A percentile compares a stretch with the other conserved stretches of the same genome.
These are phyloP conservation scores for Nasonia oneida DNA, from an alignment of 2,888 invertebrate genomes.

Conservation along the genomic window DNA sequence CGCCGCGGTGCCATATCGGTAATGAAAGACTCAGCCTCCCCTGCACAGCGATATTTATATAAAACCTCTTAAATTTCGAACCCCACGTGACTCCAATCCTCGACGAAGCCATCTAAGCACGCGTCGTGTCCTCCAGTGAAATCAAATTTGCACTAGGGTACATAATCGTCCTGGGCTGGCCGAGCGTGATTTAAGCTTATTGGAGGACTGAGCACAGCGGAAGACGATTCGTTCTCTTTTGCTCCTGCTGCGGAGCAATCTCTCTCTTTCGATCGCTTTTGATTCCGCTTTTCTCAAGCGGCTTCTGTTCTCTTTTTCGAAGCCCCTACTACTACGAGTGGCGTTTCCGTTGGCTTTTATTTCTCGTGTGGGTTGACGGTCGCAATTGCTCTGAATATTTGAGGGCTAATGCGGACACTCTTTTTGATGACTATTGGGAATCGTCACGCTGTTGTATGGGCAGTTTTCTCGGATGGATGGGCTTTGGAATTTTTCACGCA, in stretches of 20 bases:
- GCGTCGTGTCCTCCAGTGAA: conserved; percentile 33
- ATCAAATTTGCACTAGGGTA: conserved; percentile 47
- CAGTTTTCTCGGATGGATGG: neutral
- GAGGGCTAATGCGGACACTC: neutral
- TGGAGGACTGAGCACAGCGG: neutral
- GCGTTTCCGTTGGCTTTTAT: conserved; percentile 3
- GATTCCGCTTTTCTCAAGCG: conserved; percentile 34
- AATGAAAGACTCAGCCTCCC: conserved; percentile 8
- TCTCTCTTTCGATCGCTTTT: conserved; percentile 1
- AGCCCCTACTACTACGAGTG: neutral
- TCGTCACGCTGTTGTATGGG: neutral
- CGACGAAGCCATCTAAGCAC: conserved; percentile 24
- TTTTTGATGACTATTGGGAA: neutral
- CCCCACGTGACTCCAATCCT: neutral
- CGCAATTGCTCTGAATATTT: conserved; percentile 1
- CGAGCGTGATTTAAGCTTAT: conserved; percentile 47
- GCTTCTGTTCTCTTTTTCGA: conserved; percentile 8
- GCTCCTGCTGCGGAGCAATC: neutral
- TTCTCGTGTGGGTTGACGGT: neutral
- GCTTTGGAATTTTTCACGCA: neutral
- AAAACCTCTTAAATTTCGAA: conserved; percentile 47
- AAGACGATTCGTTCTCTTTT: conserved; percentile 12
- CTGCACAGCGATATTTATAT: neutral
- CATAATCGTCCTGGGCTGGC: conserved; percentile 28
- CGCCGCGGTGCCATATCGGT: neutral